Conservation (phyloP, 2,888 invertebrate genomes). For the Meliscaeva auricollis region DNA sequence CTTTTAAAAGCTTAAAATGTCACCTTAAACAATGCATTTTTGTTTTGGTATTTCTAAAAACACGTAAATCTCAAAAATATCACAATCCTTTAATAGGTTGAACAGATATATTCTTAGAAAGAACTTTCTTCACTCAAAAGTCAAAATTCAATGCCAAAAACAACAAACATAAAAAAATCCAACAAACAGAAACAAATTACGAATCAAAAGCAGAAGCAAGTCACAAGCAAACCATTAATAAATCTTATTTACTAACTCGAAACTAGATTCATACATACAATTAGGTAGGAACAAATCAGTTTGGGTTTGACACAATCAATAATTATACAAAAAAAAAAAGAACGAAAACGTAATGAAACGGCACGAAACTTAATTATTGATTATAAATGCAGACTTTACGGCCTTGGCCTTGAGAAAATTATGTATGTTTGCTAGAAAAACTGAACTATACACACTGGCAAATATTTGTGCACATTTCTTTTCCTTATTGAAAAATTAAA, state of each 20-base stretch:
- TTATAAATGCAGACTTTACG: constrained; percentile 44
- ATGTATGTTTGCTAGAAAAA: constrained; percentile 19
- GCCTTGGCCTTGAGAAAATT: constrained; percentile 58
- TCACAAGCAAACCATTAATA: not conserved
- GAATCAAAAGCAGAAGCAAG: not conserved
- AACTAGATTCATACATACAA: not conserved
- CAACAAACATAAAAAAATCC: constrained; percentile 2
- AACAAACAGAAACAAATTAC: constrained; percentile 10
- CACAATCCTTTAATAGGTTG: not conserved
- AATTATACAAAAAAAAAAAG: no score
- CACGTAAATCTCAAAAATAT: not conserved
- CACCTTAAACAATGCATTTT: no score
- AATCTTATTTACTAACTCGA: not conserved
- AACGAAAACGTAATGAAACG: no score
- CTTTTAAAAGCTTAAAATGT: no score
- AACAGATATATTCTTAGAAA: constrained; percentile 6
- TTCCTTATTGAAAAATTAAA: not conserved
- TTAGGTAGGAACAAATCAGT: not conserved
- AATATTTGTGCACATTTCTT: no score
- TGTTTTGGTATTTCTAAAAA: no score
- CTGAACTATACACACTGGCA: not conserved
- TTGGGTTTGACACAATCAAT: no score
- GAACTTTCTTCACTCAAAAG: constrained; percentile 13
- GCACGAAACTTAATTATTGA: not conserved
- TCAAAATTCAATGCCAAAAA: not conserved